These are phyloP conservation scores for Dendrophyllia cribrosa DNA, from an alignment of 64 coral and sea anemone species.

Conservation along the genomic window DNA sequence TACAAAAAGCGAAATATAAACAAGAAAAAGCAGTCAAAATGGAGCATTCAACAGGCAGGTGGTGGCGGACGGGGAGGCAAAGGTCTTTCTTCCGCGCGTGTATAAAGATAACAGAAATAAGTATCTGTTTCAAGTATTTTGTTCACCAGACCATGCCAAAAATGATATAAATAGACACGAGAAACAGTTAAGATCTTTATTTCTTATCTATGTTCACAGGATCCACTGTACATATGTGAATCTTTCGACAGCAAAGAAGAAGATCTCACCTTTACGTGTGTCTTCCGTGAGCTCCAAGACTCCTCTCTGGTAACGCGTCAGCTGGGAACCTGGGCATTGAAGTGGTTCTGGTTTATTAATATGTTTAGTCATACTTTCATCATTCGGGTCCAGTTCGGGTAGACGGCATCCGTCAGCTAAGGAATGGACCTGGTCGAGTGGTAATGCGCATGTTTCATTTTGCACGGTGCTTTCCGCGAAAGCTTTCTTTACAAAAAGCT, in stretches of 20 bases:
- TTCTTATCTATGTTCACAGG: too few relatives aligned
- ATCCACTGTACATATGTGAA: too few relatives aligned
- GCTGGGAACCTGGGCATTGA: constrained; percentile 53
- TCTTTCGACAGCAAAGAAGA: too few relatives aligned
- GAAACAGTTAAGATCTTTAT: too few relatives aligned
- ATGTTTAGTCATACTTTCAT: constrained; percentile 14
- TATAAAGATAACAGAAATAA: too few relatives aligned
- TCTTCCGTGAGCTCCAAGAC: constrained; percentile 39
- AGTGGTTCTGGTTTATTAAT: neutral
- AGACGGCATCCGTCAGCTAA: constrained; percentile 15
- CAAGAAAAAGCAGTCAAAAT: too few relatives aligned
- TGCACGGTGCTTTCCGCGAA: neutral
- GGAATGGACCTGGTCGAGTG: constrained; percentile 23
- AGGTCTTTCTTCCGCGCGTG: too few relatives aligned
- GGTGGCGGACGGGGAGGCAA: too few relatives aligned
- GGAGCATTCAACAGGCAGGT: too few relatives aligned
- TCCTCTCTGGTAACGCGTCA: constrained; percentile 56
- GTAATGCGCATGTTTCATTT: constrained; percentile 6
- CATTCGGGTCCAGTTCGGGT: constrained; percentile 47
- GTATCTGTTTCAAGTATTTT: too few relatives aligned
- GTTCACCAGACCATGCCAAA: too few relatives aligned
- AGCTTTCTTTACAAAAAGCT: constrained; percentile 37
- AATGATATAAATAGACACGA: too few relatives aligned
- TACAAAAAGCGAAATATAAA: neutral
- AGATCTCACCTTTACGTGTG: neutral